Base-by-base conservation (phyloP, 2,113 vertebrate genomes). In the Zosterops japonicus region DNA sequence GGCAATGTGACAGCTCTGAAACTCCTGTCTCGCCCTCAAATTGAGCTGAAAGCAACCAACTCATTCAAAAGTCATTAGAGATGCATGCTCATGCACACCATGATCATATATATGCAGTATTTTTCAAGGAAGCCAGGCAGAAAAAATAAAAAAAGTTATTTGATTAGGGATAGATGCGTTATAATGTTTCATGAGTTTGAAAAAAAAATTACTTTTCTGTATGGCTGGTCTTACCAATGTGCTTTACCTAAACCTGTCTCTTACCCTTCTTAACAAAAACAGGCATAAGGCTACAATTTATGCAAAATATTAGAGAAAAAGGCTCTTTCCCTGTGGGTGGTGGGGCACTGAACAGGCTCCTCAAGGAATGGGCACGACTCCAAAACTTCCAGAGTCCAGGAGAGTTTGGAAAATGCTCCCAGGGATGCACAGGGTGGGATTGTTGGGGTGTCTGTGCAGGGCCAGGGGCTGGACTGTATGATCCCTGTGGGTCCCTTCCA, bases 81-180 rank as follows among this genome's bases (percentile, higher is more conserved):
- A 95, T 95, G 86, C 86, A 25, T 67, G 76, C 86, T 96, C 83
- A 74, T 90, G 83, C 90, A 83, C 80, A 92, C 79, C 76, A 20
- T 50, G 88, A 70, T 88, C 85, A 42, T 46, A 80, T 61, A 90
- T 61, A 79, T 70, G 64, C 39, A 25, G 71, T 67, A 16, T 81
- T 92, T 92, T 89, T 67, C 47, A 70, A 60, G 33, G 71, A 74
- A 92, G 64, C 63, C 88, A 55, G 80, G 91, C 95, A 94, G 90
- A 64, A 83, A 89, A 92, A 85, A 50, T 20, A 75, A 85, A 39
- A 47, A 47, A 95, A 88, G 47, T 74, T 33, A 93, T 93, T 90
- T 84, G 85, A 94, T 96, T 94, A 93, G 63, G 41, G 59, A 64
- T 47, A 67, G 88, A 87, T 71, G 56, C 50, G 35, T 92, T 93